phyloP scores from a whole-genome alignment of 2,888 invertebrate species.

The Thalpophila matura region DNA sequence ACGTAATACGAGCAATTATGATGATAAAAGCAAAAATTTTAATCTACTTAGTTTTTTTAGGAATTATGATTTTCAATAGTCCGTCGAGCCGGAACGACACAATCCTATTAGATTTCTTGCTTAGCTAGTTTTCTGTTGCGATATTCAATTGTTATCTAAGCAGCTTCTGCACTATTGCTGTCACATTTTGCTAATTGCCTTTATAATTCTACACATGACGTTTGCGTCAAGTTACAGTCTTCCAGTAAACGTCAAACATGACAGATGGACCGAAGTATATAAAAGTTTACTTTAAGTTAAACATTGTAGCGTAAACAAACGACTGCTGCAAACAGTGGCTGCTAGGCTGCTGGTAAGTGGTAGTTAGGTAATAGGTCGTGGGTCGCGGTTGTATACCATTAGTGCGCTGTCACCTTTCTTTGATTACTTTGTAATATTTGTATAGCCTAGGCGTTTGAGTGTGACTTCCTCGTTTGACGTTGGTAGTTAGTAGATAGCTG shows the following conservation, averaged over 20 bases:
- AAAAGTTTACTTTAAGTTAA: conserved; percentile 26
- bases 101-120: too few species aligned
- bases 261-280: neutral
- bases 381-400: conserved; percentile 1
- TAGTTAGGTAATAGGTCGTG: conserved; percentile 32
- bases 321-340: conserved; percentile 2
- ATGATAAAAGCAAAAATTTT: too few species aligned
- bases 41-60: too few species aligned
- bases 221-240: conserved; percentile 7
- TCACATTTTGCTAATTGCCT: neutral
- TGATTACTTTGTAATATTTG: conserved; percentile 41
- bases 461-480: conserved; percentile 18
- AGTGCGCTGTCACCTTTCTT: conserved; percentile 27
- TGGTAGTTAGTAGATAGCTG: too few species aligned
- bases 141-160: too few species aligned
- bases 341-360: neutral
- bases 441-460: conserved; percentile 10
- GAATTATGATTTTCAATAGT: too few species aligned
- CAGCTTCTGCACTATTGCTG: neutral
- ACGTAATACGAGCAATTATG: too few species aligned
- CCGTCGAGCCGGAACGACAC: too few species aligned
- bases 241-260: conserved; percentile 5
- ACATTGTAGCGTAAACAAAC: conserved; percentile 39
- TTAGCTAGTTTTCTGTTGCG: too few species aligned
- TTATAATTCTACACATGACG: neutral